Percentiles rank a stretch among this genome's conserved stretches.
Evolutionary conservation across 2,888 invertebrate species (phyloP).

Genomic region (Trilocha varians): DNA sequence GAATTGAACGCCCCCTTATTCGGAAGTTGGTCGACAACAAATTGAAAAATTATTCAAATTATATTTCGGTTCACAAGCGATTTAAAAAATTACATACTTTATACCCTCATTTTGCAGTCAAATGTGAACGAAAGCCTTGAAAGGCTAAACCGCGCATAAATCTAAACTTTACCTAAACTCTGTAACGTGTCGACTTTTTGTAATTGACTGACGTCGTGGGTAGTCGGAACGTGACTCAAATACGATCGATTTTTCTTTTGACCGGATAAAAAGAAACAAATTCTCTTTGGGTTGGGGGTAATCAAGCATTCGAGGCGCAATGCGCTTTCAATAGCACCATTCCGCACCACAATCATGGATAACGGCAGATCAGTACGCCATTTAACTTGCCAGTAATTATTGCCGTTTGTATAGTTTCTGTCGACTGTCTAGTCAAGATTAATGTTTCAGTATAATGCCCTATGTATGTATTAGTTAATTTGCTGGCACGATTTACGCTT

Average conservation of each 20-base stretch:
- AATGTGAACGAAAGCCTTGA: no score
- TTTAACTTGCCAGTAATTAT: conserved; percentile 33
- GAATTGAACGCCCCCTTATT: no score
- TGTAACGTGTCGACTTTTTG: conserved; percentile 11
- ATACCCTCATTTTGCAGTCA: no score
- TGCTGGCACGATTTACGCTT: background rate
- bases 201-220: conserved; percentile 16
- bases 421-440: background rate
- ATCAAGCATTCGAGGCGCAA: conserved; percentile 42
- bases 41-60: no score
- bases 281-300: conserved; percentile 32
- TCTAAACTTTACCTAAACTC: background rate
- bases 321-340: conserved; percentile 31
- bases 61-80: no score
- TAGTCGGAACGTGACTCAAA: conserved; percentile 33
- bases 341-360: conserved; percentile 40
- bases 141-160: background rate
- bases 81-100: no score
- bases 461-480: background rate
- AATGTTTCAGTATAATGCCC: background rate
- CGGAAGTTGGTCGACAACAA: no score
- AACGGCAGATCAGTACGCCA: conserved; percentile 36
- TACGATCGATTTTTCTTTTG: conserved; percentile 23
- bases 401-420: conserved; percentile 13
- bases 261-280: conserved; percentile 32